Percentiles rank a stretch among this genome's conserved stretches.
phyloP scores from a whole-genome alignment of 2,888 invertebrate species.

The Azorinus chamasolen region DNA sequence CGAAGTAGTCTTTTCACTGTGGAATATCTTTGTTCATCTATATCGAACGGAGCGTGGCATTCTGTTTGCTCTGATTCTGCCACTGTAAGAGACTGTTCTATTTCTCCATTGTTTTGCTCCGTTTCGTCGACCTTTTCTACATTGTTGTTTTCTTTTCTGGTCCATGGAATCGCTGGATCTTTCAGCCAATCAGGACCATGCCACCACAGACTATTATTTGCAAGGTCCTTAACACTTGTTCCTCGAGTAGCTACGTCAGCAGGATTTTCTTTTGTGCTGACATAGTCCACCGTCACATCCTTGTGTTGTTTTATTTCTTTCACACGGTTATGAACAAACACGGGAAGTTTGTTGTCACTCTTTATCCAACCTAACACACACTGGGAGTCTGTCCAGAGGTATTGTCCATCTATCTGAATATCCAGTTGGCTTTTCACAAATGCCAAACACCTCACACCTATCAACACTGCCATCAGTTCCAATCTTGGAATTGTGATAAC shows the following conservation, averaged over 20 bases:
- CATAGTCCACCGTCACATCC: neutral
- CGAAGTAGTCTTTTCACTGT: slow-evolving; percentile 20
- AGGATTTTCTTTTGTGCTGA: slow-evolving; percentile 9
- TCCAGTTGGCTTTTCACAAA: too few species aligned
- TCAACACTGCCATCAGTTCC: too few species aligned
- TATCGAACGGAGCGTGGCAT: slow-evolving; percentile 10
- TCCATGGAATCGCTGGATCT: too few species aligned
- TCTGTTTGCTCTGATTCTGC: too few species aligned
- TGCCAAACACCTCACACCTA: too few species aligned
- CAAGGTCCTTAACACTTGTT: neutral
- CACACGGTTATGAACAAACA: slow-evolving; percentile 24
- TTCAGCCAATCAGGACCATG: slow-evolving; percentile 14
- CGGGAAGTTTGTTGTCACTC: slow-evolving; percentile 13
- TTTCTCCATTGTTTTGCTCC: neutral
- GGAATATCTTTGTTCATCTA: slow-evolving; percentile 18
- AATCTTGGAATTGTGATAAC: too few species aligned
- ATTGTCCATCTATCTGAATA: neutral
- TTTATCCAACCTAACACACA: slow-evolving; percentile 24
- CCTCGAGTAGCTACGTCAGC: slow-evolving; percentile 15
- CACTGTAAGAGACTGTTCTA: neutral
- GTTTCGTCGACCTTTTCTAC: too few species aligned
- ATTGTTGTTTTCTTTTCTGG: too few species aligned
- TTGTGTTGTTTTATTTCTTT: slow-evolving; percentile 10
- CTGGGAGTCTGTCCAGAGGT: slow-evolving; percentile 18
- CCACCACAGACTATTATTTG: slow-evolving; percentile 4